A percentile compares a stretch with the other conserved stretches of the same genome.
phyloP scores from a whole-genome alignment of 1,140 invertebrate species.

The Heliconius congener region DNA sequence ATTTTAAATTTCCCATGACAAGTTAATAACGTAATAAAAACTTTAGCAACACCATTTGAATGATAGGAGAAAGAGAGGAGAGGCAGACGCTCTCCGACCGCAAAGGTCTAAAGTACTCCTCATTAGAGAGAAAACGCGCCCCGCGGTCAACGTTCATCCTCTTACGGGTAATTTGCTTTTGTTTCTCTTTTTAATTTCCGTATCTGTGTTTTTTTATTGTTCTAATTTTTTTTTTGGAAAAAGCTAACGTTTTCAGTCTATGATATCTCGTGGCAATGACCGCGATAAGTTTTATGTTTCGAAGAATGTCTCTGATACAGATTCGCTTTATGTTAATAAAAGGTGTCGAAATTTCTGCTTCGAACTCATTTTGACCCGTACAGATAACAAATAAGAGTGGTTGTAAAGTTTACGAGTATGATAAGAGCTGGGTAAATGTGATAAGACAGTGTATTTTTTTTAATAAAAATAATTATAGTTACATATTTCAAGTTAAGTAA shows the following conservation, averaged over 20 bases:
- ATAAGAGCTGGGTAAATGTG: not conserved
- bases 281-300: conserved; percentile 45
- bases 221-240: conserved; percentile 47
- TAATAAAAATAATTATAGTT: too few species aligned
- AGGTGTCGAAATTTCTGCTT: not conserved
- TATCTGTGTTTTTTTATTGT: conserved; percentile 65
- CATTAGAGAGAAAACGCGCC: conserved; percentile 58
- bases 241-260: conserved; percentile 43
- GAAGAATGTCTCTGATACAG: conserved; percentile 32
- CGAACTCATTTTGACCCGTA: not conserved
- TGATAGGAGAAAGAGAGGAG: conserved; percentile 30
- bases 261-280: conserved; percentile 36
- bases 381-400: not conserved
- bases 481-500: too few species aligned
- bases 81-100: conserved; percentile 14
- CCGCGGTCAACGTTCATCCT: conserved; percentile 50
- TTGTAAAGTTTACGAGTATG: not conserved
- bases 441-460: not conserved
- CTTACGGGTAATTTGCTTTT: conserved; percentile 71
- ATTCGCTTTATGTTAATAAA: conserved; percentile 39
- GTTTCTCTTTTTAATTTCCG: conserved; percentile 75
- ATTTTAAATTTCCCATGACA: conserved; percentile 21
- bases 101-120: conserved; percentile 46
- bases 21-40: conserved; percentile 41
- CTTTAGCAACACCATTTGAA: conserved; percentile 32